Conservation (phyloP, 2,888 invertebrate species). For the Branchipolynoe longqiensis region DNA sequence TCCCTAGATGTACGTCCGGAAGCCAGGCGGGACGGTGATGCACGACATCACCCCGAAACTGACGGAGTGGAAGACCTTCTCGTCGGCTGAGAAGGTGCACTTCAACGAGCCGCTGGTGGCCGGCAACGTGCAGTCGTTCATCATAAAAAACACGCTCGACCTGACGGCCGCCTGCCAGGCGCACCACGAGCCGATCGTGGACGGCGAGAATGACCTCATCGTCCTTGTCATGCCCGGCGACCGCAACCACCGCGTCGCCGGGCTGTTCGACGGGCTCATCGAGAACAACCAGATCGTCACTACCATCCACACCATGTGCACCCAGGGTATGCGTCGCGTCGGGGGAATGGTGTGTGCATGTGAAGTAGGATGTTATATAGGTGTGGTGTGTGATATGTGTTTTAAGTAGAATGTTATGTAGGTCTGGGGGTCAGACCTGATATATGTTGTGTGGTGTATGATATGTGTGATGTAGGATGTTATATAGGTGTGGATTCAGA, state of each 20-base stretch:
- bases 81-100: not conserved
- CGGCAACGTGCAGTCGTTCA: too few species aligned
- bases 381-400: not conserved
- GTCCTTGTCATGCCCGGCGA: not conserved
- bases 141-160: slow-evolving; percentile 34
- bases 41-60: slow-evolving; percentile 55
- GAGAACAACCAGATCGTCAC: slow-evolving; percentile 31
- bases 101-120: not conserved
- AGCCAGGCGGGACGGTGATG: not conserved
- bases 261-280: slow-evolving; percentile 14
- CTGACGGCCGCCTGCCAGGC: slow-evolving; percentile 25
- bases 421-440: too few species aligned
- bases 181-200: not conserved
- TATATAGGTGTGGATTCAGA: too few species aligned
- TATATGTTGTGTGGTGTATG: too few species aligned
- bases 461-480: too few species aligned
- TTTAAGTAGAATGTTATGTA: too few species aligned
- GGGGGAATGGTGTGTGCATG: not conserved
- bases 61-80: not conserved
- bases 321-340: not conserved
- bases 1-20: not conserved
- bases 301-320: slow-evolving; percentile 30
- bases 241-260: not conserved
- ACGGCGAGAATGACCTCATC: not conserved
- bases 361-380: not conserved